Evolutionary conservation across 2,888 invertebrate species (phyloP), one percentile per base, ranked within the genome.

Genomic region (Nomada fabriciana): DNA sequence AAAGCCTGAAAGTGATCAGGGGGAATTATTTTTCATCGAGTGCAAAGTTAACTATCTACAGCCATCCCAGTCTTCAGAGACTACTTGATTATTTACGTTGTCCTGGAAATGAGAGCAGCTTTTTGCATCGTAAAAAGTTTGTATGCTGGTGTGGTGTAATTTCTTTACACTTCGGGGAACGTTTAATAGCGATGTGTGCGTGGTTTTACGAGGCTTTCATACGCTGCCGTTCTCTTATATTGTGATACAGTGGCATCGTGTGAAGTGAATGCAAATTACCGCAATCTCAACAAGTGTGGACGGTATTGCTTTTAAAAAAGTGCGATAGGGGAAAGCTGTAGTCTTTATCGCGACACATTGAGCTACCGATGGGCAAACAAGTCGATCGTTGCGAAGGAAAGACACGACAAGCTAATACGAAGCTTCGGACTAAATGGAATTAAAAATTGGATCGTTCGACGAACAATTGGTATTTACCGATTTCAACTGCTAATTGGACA

Each of bases 321-420:
- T 23, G 47, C 53, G 76, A 76, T 78, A 69, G 64, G 42, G n/a
- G 36, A 53, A 83, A 90, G 88, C 91, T 89, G 90, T 89, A 89
- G 50, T 82, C 74, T 80, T 89, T 91, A 91, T 91, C 91, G 82
- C 82, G 86, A 88, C 89, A 85, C 82, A 85, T 82, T 60, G 60
- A 84, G 80, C 88, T 85, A 87, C 87, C 73, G 86, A 82, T 85
- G 77, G 61, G 15, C 25, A 52, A 63, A 60, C 77, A 15, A 9
- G 25, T 13, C 36, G 55, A 59, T 55, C 53, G 73, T 64, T 73
- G 42, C 23, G 23, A 23, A 15, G 50, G 11, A 13, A 13, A 5
- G 52, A 5, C 5, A 18, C 43, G 64, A 42, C 59, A 76, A 23
- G 47, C 15, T 15, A 18, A 43, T 18, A 36, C 18, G 9, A 5